Conservation (phyloP, 2,797 vertebrate species). For the Valencia hispanica region DNA sequence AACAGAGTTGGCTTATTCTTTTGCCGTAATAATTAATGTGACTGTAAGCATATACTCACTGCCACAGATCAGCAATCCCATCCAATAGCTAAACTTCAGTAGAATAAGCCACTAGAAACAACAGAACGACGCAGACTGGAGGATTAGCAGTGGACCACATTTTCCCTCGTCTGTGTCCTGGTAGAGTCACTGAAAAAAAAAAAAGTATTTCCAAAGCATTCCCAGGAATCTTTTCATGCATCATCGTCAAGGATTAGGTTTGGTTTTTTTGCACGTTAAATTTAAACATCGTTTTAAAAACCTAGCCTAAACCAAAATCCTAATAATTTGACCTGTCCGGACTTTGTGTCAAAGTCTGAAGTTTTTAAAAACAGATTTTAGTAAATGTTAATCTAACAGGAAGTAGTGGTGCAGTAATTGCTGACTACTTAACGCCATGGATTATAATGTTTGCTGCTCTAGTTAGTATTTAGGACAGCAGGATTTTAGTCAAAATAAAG, state of each 20-base stretch:
- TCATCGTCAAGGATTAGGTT: background rate
- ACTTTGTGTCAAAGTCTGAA: background rate
- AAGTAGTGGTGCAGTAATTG: background rate
- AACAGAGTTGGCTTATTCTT: background rate
- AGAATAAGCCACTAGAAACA: background rate
- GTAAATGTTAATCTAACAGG: background rate
- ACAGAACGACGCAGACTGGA: background rate
- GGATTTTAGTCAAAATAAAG: slow-evolving; percentile 3
- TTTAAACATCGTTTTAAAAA: background rate
- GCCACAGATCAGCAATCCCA: background rate
- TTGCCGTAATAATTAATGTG: background rate
- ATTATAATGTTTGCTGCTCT: slow-evolving; percentile 21
- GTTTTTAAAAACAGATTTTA: background rate
- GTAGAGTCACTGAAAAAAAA: background rate
- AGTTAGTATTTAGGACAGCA: slow-evolving; percentile 8
- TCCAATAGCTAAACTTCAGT: background rate
- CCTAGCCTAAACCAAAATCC: background rate
- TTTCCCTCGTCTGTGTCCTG: background rate
- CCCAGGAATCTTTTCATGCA: background rate
- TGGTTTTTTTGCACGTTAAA: background rate
- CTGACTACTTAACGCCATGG: background rate
- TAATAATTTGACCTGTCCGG: background rate
- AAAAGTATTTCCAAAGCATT: background rate
- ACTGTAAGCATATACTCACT: background rate
- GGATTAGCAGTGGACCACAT: background rate